Conservation (phyloP, 2,797 vertebrate species). For the Psittacula echo region DNA sequence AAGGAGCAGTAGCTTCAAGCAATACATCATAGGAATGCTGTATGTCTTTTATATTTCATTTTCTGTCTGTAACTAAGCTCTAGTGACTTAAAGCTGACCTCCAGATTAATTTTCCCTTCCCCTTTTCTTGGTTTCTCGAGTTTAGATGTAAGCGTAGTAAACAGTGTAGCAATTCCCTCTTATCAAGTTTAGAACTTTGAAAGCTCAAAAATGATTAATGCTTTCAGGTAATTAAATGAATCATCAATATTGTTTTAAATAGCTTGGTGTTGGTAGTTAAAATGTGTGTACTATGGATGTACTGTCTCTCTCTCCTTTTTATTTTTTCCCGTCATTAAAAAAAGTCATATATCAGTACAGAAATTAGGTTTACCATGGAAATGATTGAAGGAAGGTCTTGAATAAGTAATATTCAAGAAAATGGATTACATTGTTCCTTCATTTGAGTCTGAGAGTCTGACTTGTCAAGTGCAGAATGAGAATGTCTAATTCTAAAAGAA, state of each 20-base stretch:
- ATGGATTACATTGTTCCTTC: not conserved
- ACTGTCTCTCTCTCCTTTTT: not conserved
- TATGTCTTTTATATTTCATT: not conserved
- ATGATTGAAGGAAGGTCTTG: not conserved
- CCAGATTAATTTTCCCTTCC: not conserved
- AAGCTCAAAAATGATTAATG: not conserved
- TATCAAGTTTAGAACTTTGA: conserved; percentile 19
- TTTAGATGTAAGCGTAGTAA: conserved; percentile 13
- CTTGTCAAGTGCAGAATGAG: not conserved
- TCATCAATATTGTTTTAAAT: not conserved
- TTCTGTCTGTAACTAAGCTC: not conserved
- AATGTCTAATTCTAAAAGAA: not conserved
- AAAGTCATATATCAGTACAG: not conserved
- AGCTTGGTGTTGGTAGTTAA: not conserved
- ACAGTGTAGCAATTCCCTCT: not conserved
- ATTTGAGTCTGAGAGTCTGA: not conserved
- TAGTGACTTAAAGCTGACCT: not conserved
- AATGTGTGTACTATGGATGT: not conserved
- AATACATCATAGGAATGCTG: not conserved
- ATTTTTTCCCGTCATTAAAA: not conserved
- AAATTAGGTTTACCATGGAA: not conserved
- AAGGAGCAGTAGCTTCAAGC: not conserved
- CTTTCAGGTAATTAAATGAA: conserved; percentile 11
- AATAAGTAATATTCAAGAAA: not conserved
- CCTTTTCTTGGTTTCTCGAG: not conserved